Conservation (phyloP, 2,797 vertebrate species). For the Betta splendens region DNA sequence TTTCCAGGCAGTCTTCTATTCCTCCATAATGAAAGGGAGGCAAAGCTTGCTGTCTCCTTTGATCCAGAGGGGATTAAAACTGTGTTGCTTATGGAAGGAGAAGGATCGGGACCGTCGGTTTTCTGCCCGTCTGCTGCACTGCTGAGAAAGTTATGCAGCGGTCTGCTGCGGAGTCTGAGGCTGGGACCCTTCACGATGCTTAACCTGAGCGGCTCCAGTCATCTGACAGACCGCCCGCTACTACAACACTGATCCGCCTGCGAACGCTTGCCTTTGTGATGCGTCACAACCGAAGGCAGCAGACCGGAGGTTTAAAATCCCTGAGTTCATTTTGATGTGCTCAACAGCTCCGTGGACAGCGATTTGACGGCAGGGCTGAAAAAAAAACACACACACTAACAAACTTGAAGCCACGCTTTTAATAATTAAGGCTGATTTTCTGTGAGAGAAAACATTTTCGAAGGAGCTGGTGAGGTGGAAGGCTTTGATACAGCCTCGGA, state of each 20-base stretch:
- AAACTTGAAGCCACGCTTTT: conserved; percentile 68
- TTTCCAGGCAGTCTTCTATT: conserved; percentile 54
- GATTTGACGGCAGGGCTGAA: conserved; percentile 70
- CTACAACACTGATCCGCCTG: conserved; percentile 18
- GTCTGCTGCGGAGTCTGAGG: conserved; percentile 19
- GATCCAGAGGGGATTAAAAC: conserved; percentile 81
- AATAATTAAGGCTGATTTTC: conserved; percentile 79
- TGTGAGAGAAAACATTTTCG: conserved; percentile 73
- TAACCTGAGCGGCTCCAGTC: conserved; percentile 23
- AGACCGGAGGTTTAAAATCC: conserved; percentile 58
- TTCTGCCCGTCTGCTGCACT: conserved; percentile 38
- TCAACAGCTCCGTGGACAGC: conserved; percentile 46
- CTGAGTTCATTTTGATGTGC: conserved; percentile 64
- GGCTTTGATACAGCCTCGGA: conserved; percentile 76
- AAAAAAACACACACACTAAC: conserved; percentile 73
- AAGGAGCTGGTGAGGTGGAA: conserved; percentile 66
- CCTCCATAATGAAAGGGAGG: conserved; percentile 78
- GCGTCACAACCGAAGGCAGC: conserved; percentile 41
- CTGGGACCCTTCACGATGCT: conserved; percentile 34
- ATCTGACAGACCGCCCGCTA: conserved; percentile 20
- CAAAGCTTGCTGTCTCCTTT: conserved; percentile 73
- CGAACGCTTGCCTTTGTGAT: conserved; percentile 48
- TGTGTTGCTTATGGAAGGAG: conserved; percentile 72
- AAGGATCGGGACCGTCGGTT: conserved; percentile 66
- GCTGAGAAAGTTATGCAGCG: conserved; percentile 40